phyloP scores from a whole-genome alignment of 1,140 invertebrate genomes.

The Hyphantria cunea region DNA sequence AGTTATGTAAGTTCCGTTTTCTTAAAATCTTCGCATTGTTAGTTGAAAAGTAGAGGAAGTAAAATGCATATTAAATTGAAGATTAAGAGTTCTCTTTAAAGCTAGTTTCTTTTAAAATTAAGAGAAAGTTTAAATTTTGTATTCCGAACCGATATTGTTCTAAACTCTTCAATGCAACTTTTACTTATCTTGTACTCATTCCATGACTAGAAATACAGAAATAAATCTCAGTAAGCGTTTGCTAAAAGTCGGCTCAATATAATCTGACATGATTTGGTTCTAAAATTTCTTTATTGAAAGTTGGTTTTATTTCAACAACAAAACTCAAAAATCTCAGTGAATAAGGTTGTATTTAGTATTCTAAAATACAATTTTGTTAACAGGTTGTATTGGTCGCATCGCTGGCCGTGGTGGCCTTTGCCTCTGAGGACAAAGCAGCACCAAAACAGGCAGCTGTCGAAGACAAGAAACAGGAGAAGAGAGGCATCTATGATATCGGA shows the following conservation, averaged over 20 bases:
- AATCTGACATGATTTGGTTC: no score
- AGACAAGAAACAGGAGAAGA: slow-evolving; percentile 80
- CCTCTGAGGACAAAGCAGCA: slow-evolving; percentile 76
- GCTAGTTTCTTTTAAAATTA: slow-evolving; percentile 16
- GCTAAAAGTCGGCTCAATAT: not conserved
- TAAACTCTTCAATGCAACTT: slow-evolving; percentile 28
- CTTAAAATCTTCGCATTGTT: not conserved
- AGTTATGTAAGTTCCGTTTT: no score
- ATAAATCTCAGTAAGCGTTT: not conserved
- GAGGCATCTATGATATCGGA: slow-evolving; percentile 75
- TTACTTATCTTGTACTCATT: slow-evolving; percentile 6
- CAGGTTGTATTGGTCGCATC: slow-evolving; percentile 77
- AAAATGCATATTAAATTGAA: slow-evolving; percentile 1
- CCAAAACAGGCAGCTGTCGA: slow-evolving; percentile 64
- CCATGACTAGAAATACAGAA: no score
- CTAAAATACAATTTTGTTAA: slow-evolving; percentile 37
- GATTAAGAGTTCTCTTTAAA: slow-evolving; percentile 8
- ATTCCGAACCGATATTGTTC: slow-evolving; percentile 20
- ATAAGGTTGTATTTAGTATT: no score
- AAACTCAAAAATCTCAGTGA: no score
- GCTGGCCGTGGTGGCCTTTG: slow-evolving; percentile 79
- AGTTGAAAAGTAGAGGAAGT: slow-evolving; percentile 4
- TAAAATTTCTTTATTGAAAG: no score
- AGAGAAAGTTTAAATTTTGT: slow-evolving; percentile 28
- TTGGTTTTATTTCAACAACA: no score